Percentiles rank a stretch among this genome's conserved stretches.
Evolutionary conservation across 2,113 vertebrate species (phyloP).

Genomic region (Platysternon megacephalum): DNA sequence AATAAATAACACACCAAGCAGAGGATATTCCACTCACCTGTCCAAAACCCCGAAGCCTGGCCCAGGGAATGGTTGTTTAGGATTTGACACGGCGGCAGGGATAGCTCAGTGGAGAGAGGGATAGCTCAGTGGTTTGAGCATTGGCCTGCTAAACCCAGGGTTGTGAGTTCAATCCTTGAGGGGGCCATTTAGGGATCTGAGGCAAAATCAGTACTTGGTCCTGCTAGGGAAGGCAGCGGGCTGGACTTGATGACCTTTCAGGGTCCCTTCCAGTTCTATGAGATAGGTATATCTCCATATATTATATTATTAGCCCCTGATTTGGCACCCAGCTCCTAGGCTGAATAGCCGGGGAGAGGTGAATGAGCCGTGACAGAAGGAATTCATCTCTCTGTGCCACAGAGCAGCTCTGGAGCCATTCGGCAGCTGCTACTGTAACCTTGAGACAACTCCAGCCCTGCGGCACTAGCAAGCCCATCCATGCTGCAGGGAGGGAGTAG

Average conservation of each 20-base stretch:
- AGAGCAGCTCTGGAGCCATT: neutral
- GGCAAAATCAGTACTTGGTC: no score
- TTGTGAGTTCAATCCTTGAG: no score
- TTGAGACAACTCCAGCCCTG: fast-evolving
- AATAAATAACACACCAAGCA: neutral
- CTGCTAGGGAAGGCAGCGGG: no score
- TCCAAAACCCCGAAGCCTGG: neutral
- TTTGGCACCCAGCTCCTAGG: neutral
- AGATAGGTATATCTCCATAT: no score
- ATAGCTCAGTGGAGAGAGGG: no score
- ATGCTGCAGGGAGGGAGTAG: neutral
- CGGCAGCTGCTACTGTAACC: neutral
- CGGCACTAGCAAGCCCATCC: fast-evolving
- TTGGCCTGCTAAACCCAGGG: no score
- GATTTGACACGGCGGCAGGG: neutral
- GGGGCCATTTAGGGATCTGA: no score
- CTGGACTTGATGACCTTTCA: no score
- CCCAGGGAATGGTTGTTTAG: neutral
- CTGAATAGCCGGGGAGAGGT: neutral
- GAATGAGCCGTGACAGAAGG: neutral
- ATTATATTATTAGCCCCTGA: no score
- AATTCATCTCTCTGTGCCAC: neutral
- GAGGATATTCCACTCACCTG: neutral
- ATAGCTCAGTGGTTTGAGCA: no score
- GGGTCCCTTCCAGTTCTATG: no score